Percentiles rank a stretch among this genome's conserved stretches.
Conservation (phyloP, 2,797 vertebrate species). For the Eupleurogrammus muticus region DNA sequence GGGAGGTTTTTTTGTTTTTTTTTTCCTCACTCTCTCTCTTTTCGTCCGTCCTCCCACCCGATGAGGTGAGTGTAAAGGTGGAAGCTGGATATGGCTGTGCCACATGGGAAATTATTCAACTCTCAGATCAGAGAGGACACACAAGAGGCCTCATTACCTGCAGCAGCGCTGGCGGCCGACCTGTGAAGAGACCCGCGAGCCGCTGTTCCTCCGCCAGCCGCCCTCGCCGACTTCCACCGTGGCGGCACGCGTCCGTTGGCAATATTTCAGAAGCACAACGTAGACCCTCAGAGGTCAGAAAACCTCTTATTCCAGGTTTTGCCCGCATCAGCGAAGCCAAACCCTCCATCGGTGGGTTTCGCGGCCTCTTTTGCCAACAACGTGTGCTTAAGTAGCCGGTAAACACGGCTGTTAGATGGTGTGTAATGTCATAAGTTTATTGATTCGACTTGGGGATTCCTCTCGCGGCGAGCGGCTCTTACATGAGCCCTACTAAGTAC, state of each 20-base stretch:
- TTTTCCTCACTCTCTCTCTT: too few relatives aligned
- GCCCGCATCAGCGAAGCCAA: conserved; percentile 12
- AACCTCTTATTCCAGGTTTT: conserved; percentile 12
- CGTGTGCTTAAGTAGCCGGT: conserved; percentile 58
- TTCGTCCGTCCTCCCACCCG: conserved; percentile 46
- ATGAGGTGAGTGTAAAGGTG: conserved; percentile 68
- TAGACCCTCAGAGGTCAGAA: conserved; percentile 5
- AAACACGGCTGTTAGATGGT: conserved; percentile 60
- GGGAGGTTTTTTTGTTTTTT: conserved; percentile 35
- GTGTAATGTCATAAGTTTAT: conserved; percentile 69
- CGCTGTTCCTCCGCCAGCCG: conserved; percentile 17
- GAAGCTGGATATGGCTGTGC: conserved; percentile 77
- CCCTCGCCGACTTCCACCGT: conserved; percentile 24
- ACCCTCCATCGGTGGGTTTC: conserved; percentile 29
- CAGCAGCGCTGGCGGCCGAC: conserved; percentile 54
- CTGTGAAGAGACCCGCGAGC: conserved; percentile 49
- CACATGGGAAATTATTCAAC: conserved; percentile 83
- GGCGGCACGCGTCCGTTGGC: conserved; percentile 14
- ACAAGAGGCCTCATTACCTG: conserved; percentile 82
- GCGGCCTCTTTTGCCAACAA: conserved; percentile 42
- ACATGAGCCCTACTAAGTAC: conserved; percentile 44
- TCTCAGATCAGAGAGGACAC: conserved; percentile 81
- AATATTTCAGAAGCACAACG: conserved; percentile 8
- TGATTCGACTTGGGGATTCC: conserved; percentile 70
- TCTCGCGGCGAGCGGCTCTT: conserved; percentile 50